phyloP scores from a whole-genome alignment of 1,140 invertebrate species.

The Drosophila grimshawi region DNA sequence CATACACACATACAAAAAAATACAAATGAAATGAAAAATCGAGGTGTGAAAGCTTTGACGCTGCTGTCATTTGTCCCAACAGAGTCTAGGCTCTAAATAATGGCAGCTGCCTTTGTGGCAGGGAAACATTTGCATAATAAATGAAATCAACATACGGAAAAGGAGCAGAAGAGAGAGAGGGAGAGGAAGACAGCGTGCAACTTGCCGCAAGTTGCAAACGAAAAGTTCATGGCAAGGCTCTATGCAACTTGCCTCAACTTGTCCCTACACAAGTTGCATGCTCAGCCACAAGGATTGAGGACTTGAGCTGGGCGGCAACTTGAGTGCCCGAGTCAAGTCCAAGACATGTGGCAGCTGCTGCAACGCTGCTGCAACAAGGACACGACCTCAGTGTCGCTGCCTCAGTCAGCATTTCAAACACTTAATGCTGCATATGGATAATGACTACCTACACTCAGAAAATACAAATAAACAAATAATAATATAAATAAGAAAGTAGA shows the following conservation, averaged over 20 bases:
- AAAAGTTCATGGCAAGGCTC: constrained; percentile 69
- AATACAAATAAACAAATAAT: too few species aligned
- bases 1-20: constrained; percentile 16
- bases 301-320: constrained; percentile 16
- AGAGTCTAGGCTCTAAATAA: constrained; percentile 60
- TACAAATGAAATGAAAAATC: constrained; percentile 80
- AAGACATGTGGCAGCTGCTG: constrained; percentile 26
- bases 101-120: constrained; percentile 36
- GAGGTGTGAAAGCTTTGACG: constrained; percentile 78
- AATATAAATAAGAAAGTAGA: too few species aligned
- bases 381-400: background rate
- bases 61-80: constrained; percentile 63
- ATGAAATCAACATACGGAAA: constrained; percentile 61
- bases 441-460: background rate
- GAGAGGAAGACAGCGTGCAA: constrained; percentile 20
- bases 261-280: background rate
- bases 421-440: constrained; percentile 17
- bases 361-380: constrained; percentile 17
- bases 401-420: background rate
- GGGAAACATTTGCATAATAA: constrained; percentile 67
- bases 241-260: constrained; percentile 2
- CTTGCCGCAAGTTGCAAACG: constrained; percentile 64
- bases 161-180: constrained; percentile 3
- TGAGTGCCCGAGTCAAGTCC: constrained; percentile 49
- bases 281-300: constrained; percentile 1